Conservation (phyloP, 1,140 invertebrate species). For the Leptinotarsa undecemlineata region DNA sequence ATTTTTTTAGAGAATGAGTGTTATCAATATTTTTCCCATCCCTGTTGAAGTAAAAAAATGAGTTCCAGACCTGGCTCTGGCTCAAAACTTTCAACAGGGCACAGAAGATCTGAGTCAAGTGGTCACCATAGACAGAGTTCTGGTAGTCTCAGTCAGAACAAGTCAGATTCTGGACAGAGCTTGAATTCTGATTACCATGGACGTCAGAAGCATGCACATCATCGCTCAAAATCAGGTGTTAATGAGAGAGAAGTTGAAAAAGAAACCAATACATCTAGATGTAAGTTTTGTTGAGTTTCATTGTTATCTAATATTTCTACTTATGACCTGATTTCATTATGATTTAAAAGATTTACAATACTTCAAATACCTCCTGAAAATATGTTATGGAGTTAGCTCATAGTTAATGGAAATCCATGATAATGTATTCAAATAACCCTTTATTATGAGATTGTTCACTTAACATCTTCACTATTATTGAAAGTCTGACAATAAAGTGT, state of each 20-base stretch:
- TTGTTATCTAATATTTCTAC: no score
- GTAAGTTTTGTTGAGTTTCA: conserved; percentile 28
- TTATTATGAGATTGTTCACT: no score
- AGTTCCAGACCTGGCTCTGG: conserved; percentile 46
- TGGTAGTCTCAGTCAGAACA: conserved; percentile 44
- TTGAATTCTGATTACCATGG: conserved; percentile 45
- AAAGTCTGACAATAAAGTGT: no score
- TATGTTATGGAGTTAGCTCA: no score
- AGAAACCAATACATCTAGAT: conserved; percentile 39
- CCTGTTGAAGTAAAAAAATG: conserved; percentile 31
- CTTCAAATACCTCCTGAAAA: no score
- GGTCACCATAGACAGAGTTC: conserved; percentile 49
- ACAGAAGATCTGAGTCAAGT: conserved; percentile 47
- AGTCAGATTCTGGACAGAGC: conserved; percentile 52
- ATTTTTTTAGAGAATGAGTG: conserved; percentile 18
- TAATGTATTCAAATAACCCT: no score
- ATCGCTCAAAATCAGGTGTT: conserved; percentile 51
- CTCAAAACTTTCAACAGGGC: conserved; percentile 43
- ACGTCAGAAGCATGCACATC: conserved; percentile 48
- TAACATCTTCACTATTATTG: no score
- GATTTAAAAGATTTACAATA: no score
- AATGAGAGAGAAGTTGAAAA: conserved; percentile 44
- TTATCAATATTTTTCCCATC: neutral
- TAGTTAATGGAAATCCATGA: no score
- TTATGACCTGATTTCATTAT: no score